Evolutionary conservation across 2,113 vertebrate genomes (phyloP), one percentile per base, ranked within the genome.

Genomic region (Grus americana): DNA sequence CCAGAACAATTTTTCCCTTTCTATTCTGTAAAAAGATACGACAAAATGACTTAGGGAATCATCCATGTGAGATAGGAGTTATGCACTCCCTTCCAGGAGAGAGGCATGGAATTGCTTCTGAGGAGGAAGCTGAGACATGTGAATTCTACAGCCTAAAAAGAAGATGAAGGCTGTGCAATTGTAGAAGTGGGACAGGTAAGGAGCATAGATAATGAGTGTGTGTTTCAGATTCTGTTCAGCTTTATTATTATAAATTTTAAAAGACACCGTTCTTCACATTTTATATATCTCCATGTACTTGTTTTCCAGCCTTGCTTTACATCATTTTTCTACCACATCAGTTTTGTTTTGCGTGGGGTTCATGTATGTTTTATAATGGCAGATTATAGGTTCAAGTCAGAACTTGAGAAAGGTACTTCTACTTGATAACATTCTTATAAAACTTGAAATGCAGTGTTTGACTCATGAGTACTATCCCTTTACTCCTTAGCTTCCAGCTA

Each of bases 401-500:
- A 93, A 83, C 47, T 71, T 73, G 40, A 65, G 40, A 75, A 90
- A 85, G 8, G 12, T 76, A 38, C 50, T 83, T 93, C 13, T 66
- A 13, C n/a, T 49, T 78, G 12, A 34, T 79, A 61, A 65, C n/a
- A 38, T 74, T 96, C n/a, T 93, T 68, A 21, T 26, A 83, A 65
- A 85, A 86, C 21, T 46, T 72, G 50, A 90, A 85, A 93, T 61
- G 11, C 23, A 42, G 12, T 16, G 6, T 73, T 94, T 78, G 8
- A 26, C 12, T 93, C 11, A 40, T 42, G 14, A 61, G 11, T 66
- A 27, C 26, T 83, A 16, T 85, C 46, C 38, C 54, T 96, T 97
- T 75, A 90, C 75, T 94, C 96, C 95, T 70, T 97, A 99, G 98
- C 98, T 98, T 94, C 97, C 98, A 91, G 96, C 96, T 91, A 57